These are phyloP conservation scores for Takifugu rubripes DNA, from an alignment of 2,797 vertebrate species.

Conservation along the genomic window DNA sequence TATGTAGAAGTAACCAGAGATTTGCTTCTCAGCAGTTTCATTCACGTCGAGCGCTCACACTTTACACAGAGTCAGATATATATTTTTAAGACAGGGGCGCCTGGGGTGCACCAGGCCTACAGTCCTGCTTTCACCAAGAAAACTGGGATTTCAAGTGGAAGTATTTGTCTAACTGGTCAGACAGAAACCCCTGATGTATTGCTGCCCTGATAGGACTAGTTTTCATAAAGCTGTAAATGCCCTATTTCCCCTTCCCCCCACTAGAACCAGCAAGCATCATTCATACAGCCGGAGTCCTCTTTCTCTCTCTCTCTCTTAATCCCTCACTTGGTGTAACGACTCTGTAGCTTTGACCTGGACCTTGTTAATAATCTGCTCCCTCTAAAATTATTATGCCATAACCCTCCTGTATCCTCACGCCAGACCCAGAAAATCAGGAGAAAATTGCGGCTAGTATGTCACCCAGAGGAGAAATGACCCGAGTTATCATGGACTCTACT, in stretches of 20 bases:
- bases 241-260: conserved; percentile 28
- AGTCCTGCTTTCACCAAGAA: too few species aligned
- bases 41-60: too few species aligned
- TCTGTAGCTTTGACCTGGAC: conserved; percentile 50
- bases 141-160: too few species aligned
- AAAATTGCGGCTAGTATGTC: conserved; percentile 49
- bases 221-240: conserved; percentile 55
- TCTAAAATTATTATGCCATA: conserved; percentile 48
- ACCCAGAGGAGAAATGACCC: conserved; percentile 56
- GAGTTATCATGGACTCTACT: conserved; percentile 39
- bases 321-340: conserved; percentile 54
- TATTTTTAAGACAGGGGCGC: too few species aligned
- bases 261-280: conserved; percentile 26
- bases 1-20: too few species aligned
- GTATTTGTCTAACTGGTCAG: too few species aligned
- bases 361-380: conserved; percentile 66
- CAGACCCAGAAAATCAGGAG: conserved; percentile 13
- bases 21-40: not conserved
- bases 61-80: too few species aligned
- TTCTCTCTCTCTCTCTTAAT: conserved; percentile 36
- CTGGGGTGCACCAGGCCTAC: too few species aligned
- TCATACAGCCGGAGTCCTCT: conserved; percentile 7
- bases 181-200: too few species aligned
- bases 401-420: conserved; percentile 32
- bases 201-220: conserved; percentile 2